These are phyloP conservation scores for Martes flavigula DNA, from an alignment of 2,797 vertebrate genomes.

Conservation along the genomic window DNA sequence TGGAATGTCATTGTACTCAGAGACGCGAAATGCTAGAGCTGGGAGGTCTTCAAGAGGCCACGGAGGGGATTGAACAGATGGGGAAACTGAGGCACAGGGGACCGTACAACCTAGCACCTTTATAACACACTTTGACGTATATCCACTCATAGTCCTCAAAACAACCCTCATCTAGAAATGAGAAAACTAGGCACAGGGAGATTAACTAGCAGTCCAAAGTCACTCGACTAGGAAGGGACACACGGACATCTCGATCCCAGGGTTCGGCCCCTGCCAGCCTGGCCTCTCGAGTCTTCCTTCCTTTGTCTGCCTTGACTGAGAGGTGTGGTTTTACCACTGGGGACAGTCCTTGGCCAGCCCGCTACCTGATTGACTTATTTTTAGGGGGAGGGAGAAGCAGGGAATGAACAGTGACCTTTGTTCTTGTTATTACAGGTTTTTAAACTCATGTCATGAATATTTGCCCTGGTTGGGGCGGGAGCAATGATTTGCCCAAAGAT, in stretches of 20 bases:
- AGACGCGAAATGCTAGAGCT: too few relatives aligned
- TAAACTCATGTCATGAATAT: neutral
- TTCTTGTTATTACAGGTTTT: neutral
- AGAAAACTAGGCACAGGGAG: neutral
- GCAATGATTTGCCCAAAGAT: neutral
- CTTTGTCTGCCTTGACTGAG: neutral
- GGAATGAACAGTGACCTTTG: neutral
- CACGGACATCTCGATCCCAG: neutral
- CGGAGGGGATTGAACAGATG: neutral
- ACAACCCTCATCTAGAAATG: neutral
- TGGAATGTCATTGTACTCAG: neutral
- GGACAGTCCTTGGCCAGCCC: neutral
- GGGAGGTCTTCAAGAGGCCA: neutral
- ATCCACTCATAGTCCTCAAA: neutral
- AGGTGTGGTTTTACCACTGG: neutral
- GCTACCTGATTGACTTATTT: neutral
- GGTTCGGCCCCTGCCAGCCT: neutral
- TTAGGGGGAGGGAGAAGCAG: neutral
- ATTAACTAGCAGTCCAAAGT: neutral
- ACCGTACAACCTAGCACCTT: too few relatives aligned
- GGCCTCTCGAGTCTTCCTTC: neutral
- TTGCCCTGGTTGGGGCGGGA: neutral
- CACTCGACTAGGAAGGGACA: neutral
- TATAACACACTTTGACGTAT: rapidly evolving
- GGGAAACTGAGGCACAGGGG: neutral